Percentiles rank a stretch among this genome's conserved stretches.
Evolutionary conservation across 2,888 invertebrate genomes (phyloP).

Genomic region (Heliothis peltigera): DNA sequence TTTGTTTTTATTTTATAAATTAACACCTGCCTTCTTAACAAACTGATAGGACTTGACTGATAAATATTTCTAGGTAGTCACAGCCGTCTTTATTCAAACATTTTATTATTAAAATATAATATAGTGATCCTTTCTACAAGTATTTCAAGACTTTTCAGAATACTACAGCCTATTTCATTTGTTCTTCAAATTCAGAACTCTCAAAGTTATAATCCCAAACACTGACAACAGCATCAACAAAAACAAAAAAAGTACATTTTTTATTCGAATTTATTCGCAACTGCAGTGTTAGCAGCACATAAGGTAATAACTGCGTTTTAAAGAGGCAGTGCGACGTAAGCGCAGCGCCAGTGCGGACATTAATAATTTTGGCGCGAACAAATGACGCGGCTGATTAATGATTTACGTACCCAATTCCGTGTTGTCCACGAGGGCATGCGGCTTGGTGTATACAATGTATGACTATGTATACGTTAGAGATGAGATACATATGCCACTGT

Average conservation of each 20-base stretch:
- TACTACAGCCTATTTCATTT: not conserved
- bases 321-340: constrained; percentile 77
- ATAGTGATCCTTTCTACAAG: not conserved
- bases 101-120: not conserved
- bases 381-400: constrained; percentile 89
- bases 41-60: not conserved
- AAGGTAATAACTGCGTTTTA: constrained; percentile 79
- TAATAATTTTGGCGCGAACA: constrained; percentile 88
- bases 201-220: not conserved
- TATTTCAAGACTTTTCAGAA: not conserved
- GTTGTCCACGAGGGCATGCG: constrained; percentile 73
- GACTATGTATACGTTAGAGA: constrained; percentile 30
- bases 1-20: constrained; percentile 24
- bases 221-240: constrained; percentile 10
- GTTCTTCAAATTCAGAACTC: not conserved
- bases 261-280: constrained; percentile 48
- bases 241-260: constrained; percentile 22
- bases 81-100: no score
- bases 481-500: constrained; percentile 37
- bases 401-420: constrained; percentile 86
- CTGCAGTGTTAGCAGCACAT: constrained; percentile 61
- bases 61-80: no score
- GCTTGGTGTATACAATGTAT: constrained; percentile 50
- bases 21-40: constrained; percentile 30
- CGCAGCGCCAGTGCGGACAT: constrained; percentile 77